Evolutionary conservation across 2,888 invertebrate species (phyloP).

Genomic region (Polia nebulosa): DNA sequence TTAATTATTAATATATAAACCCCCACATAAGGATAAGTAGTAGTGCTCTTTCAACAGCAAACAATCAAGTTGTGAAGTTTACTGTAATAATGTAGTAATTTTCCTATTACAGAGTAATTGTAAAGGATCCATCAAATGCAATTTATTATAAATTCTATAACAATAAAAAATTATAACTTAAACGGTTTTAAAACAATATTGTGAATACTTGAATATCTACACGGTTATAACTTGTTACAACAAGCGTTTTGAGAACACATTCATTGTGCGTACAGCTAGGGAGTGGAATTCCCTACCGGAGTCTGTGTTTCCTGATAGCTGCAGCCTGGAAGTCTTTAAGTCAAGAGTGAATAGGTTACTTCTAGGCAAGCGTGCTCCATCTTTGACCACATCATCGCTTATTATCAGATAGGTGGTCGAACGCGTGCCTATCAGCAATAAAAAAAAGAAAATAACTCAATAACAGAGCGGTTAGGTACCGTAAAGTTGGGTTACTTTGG

Average conservation of each 20-base stretch:
- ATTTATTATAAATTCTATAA: slow-evolving; percentile 23
- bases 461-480: slow-evolving; percentile 6
- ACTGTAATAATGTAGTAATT: background rate
- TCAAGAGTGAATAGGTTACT: too few species aligned
- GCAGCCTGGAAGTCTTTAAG: too few species aligned
- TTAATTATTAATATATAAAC: background rate
- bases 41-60: background rate
- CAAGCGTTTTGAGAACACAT: too few species aligned
- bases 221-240: slow-evolving; percentile 45
- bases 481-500: too few species aligned
- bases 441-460: too few species aligned
- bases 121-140: slow-evolving; percentile 33
- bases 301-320: too few species aligned
- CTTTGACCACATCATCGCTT: too few species aligned
- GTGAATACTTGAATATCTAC: slow-evolving; percentile 45
- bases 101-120: slow-evolving; percentile 10
- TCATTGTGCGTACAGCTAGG: too few species aligned
- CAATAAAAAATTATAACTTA: slow-evolving; percentile 32
- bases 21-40: background rate
- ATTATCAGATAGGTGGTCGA: too few species aligned
- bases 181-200: slow-evolving; percentile 68
- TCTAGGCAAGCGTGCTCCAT: too few species aligned
- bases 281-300: too few species aligned
- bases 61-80: background rate
- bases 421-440: too few species aligned